Base-by-base conservation (phyloP, 2,797 vertebrate species). In the Hirundo rustica region DNA sequence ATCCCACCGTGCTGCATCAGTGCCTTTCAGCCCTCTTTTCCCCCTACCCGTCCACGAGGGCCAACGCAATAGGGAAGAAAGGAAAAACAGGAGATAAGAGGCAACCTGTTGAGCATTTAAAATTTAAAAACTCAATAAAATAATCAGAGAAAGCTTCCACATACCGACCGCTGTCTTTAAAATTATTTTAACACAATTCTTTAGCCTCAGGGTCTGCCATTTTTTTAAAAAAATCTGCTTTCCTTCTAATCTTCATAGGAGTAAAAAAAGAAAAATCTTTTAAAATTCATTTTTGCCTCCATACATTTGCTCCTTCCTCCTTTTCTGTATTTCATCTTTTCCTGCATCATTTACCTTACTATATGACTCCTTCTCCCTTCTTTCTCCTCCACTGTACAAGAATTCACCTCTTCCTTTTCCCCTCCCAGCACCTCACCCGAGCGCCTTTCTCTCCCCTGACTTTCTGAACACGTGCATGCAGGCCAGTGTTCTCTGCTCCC, bases 41-140 rank as follows among this genome's bases (percentile, higher is more conserved):
- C 42, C 19, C 15, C 14, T 6, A 3, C 25, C 42, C 23, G 9
- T 9, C 44, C 11, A 0, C 0, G 1, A 85, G 27, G 30, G 61
- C 54, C 29, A 54, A 57, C 4, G 11, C 60, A 50, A 23, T 1
- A 64, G 48, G 29, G 32, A 75, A 87, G 50, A 40, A 78, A 75
- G 22, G 40, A 15, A 70, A 57, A 76, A 16, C 3, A 27, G 32
- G 50, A 82, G 44, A 55, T 7, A 88, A 70, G 55, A 48, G 82
- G 18, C 19, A 50, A 82, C 67, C 34, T 72, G 40, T 57, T 74
- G 74, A 88, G 84, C 7, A 62, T 66, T 62, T 75, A 38, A 25
- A 61, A 32, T 61, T 55, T 40, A 64, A 89, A 72, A 91, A 11
- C 34, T 57, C 4, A 3, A 21, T 61, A 76, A 76, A 81, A 62